Conservation (phyloP, 2,888 invertebrate species). For the Digitonthophagus gazella region DNA sequence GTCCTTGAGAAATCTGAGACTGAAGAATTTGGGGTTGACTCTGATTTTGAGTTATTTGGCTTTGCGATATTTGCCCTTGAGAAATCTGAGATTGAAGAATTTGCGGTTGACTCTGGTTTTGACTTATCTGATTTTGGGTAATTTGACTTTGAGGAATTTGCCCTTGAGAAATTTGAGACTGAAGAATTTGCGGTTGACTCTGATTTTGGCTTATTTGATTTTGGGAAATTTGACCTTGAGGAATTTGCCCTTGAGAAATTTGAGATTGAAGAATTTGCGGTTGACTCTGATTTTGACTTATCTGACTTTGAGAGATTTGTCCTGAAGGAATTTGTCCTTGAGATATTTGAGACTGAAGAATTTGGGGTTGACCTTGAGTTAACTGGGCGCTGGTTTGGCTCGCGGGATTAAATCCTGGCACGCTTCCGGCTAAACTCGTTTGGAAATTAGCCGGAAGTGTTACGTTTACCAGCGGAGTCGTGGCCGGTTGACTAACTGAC, state of each 20-base stretch:
- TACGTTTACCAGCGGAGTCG: slow-evolving; percentile 18
- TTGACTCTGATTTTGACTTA: slow-evolving; percentile 3
- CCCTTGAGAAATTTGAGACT: slow-evolving; percentile 24
- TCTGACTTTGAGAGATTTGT: slow-evolving; percentile 21
- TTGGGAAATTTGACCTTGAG: slow-evolving; percentile 25
- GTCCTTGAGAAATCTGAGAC: slow-evolving; percentile 21
- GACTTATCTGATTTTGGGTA: too few relatives aligned
- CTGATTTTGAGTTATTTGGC: too few relatives aligned
- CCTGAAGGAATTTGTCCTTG: too few relatives aligned
- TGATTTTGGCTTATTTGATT: too few relatives aligned
- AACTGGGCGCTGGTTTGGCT: slow-evolving; percentile 19
- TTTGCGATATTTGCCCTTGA: slow-evolving; percentile 21
- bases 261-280: slow-evolving; percentile 30
- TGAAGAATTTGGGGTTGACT: slow-evolving; percentile 20
- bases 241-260: too few relatives aligned
- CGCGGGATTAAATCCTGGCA: slow-evolving; percentile 10
- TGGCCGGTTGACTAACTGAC: slow-evolving; percentile 12
- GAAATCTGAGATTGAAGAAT: slow-evolving; percentile 23
- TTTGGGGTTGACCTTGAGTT: slow-evolving; percentile 20
- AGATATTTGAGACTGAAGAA: slow-evolving; percentile 25
- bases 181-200: slow-evolving; percentile 24
- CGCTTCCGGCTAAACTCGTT: background rate
- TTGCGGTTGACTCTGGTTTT: too few relatives aligned
- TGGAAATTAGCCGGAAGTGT: slow-evolving; percentile 14
- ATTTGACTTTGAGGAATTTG: slow-evolving; percentile 18